Evolutionary conservation across 2,888 invertebrate species (phyloP).

Genomic region (Pollenia griseotomentosa): DNA sequence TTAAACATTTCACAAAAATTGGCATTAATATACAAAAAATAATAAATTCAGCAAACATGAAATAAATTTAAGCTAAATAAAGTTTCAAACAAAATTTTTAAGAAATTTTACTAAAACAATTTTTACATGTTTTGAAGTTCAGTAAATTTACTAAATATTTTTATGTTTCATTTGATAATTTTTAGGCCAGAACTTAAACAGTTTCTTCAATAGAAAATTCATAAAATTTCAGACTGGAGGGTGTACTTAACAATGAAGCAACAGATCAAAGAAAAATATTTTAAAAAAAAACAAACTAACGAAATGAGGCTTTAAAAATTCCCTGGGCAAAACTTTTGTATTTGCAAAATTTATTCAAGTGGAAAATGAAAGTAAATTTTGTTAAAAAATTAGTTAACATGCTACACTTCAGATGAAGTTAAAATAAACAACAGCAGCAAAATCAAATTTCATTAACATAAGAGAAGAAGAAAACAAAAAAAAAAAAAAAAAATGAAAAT

Average conservation of each 20-base stretch:
- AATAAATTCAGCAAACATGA: background rate
- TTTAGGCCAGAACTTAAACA: background rate
- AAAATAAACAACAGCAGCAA: background rate
- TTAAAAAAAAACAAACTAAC: background rate
- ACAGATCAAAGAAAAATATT: conserved; percentile 39
- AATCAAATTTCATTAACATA: conserved; percentile 52
- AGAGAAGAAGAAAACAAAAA: conserved; percentile 15
- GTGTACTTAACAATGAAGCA: conserved; percentile 12
- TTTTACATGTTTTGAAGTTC: no score
- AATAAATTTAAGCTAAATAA: background rate
- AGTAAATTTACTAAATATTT: no score
- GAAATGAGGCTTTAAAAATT: conserved; percentile 54
- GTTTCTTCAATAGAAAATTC: background rate
- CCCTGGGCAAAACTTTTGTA: conserved; percentile 49
- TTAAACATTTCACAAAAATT: background rate
- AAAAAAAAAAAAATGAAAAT: conserved; percentile 23
- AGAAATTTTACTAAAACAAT: background rate
- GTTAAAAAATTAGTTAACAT: conserved; percentile 59
- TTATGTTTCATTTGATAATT: background rate
- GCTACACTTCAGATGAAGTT: conserved; percentile 59
- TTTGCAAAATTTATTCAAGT: conserved; percentile 62
- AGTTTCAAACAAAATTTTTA: background rate
- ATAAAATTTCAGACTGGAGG: background rate
- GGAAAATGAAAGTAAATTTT: conserved; percentile 70
- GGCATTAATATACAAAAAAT: no score